Evolutionary conservation across 2,888 invertebrate species (phyloP), one percentile per base, ranked within the genome.

Genomic region (Noctua comes): DNA sequence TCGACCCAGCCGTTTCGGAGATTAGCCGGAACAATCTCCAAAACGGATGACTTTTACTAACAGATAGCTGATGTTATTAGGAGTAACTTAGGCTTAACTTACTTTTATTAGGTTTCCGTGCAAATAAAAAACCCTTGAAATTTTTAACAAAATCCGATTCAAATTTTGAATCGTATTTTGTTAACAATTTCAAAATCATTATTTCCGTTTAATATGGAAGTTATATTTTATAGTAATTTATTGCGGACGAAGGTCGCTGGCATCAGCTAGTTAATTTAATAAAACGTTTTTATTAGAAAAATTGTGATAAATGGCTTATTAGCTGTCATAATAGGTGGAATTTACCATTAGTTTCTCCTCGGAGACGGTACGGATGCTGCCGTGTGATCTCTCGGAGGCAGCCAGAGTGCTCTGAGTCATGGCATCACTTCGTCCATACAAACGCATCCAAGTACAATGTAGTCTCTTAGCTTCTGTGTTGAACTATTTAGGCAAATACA

Each of bases 311-410:
- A 18, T 18, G 18, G 7, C 27, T 36, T 66, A 68, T 6, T 57
- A 27, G 13, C 57, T 18, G 36, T 68, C 66, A 65, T 21, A 27
- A 11, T 27, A 24, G 24, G 8, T n/a, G 11, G 16, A 79, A 66
- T 36, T 90, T 93, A 97, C 97, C 96, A 97, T 95, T 79, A 97
- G 90, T 88, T 97, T 97, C 89, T 97, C 97, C 86, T 96, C 97
- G 75, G 96, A 95, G 88, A 96, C 93, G 72, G 95, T 94, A 80
- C 95, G 93, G 83, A 92, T 92, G 84, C 93, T 93, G 74, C 93
- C 93, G 84, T 93, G 93, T 86, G 95, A 93, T 90, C 93, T 95
- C 73, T 96, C 95, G 80, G 94, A 92, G 81, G 92, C 92, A 66
- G 91, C 88, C 80, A 92, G 78, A 83, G 88, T 95, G 90, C 93